These are phyloP conservation scores for Hyperoplus lanceolatus DNA, from an alignment of 2,797 vertebrate genomes.

Conservation along the genomic window DNA sequence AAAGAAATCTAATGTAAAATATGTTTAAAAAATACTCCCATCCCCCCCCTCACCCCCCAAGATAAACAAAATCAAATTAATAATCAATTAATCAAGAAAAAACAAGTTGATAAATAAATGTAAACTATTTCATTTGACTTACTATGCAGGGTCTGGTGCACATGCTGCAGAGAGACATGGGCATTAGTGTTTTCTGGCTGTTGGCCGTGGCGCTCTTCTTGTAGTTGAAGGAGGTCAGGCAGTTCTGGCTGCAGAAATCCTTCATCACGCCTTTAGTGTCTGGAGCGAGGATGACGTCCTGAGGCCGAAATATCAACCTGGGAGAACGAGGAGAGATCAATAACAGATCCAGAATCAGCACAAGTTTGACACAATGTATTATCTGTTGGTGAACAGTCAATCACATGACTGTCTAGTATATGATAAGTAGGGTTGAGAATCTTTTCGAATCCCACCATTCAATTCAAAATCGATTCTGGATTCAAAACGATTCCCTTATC, in stretches of 20 bases:
- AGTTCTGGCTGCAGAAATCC: conserved; percentile 95
- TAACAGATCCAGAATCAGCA: not conserved
- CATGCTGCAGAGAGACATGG: conserved; percentile 87
- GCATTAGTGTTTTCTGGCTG: conserved; percentile 57
- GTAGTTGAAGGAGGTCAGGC: conserved; percentile 89
- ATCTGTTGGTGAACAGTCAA: not conserved
- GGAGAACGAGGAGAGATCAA: not conserved
- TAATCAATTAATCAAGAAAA: not conserved
- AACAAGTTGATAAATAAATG: not conserved
- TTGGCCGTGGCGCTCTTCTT: conserved; percentile 79
- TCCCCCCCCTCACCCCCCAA: too few species aligned
- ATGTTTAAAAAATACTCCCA: too few species aligned
- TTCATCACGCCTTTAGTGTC: conserved; percentile 88
- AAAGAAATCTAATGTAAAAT: not conserved
- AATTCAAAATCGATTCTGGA: too few species aligned
- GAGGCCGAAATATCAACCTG: conserved; percentile 92
- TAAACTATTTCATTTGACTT: conserved; percentile 60
- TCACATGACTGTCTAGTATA: not conserved
- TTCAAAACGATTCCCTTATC: too few species aligned
- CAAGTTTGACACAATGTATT: not conserved
- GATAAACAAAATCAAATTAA: not conserved
- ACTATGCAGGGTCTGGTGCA: conserved; percentile 91
- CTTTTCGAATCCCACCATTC: too few species aligned
- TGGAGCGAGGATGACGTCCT: conserved; percentile 92
- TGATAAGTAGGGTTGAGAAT: too few species aligned